Evolutionary conservation across 2,113 vertebrate species (phyloP).

Genomic region (Circaetus gallicus): DNA sequence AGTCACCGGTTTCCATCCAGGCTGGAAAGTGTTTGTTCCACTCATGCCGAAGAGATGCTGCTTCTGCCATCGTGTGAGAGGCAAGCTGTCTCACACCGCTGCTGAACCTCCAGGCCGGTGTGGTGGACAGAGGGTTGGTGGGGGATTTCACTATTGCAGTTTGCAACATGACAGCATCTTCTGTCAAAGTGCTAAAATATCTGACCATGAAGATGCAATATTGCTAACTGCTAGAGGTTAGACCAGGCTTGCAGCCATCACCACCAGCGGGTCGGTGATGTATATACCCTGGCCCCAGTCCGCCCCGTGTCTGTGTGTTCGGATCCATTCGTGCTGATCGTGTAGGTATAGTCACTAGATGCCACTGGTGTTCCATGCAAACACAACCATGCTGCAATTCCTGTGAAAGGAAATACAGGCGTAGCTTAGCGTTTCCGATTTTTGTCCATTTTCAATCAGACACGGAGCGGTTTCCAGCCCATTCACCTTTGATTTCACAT

Average conservation of each 20-base stretch:
- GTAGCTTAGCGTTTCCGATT: accelerated
- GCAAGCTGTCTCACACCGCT: not conserved
- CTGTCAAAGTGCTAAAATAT: not conserved
- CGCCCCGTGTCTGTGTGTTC: accelerated
- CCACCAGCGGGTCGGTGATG: not conserved
- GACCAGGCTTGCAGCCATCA: not conserved
- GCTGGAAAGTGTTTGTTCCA: not conserved
- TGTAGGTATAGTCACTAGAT: conserved; percentile 42
- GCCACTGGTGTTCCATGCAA: conserved; percentile 52
- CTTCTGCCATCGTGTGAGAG: not conserved
- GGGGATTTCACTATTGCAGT: not conserved
- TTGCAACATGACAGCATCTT: too few species aligned
- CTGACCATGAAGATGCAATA: not conserved
- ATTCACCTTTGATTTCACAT: not conserved
- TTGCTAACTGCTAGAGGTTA: not conserved
- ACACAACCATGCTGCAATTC: accelerated
- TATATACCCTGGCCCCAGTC: not conserved
- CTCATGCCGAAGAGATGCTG: accelerated
- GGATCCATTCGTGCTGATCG: accelerated
- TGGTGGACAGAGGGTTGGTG: too few species aligned
- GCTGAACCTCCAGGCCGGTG: not conserved
- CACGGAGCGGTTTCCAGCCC: not conserved
- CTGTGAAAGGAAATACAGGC: not conserved
- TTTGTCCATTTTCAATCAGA: not conserved
- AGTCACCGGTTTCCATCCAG: not conserved